Base-by-base conservation (phyloP, 30 jellyfish, hydroid and myxozoan species). In the Nemopilema nomurai region DNA sequence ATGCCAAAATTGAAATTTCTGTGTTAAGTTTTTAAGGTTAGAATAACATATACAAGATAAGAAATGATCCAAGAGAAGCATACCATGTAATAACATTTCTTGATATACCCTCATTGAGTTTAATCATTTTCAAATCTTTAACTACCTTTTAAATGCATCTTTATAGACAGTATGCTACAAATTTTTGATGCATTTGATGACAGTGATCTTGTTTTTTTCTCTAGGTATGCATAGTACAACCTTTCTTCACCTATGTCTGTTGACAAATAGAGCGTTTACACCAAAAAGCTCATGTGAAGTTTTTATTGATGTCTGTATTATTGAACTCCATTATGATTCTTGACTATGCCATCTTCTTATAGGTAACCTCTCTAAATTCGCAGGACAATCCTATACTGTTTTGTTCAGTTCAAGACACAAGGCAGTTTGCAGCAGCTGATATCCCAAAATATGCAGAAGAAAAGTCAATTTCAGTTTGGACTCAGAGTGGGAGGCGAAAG, bases 401-500 rank as follows among this genome's bases (percentile, higher is more conserved):
- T 41, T 84, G 93, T 50, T 76, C 95, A 52, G 75, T 86, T 23
- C 95, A 86, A 31, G 95, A 86, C 70, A 51, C 81, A 3, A 80
- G 81, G 1, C 26, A 31, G 17, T 28, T 69, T 51, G 25, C 77
- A 4, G 22, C 33, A 63, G 27, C n/a, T 4, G 97, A 91, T 63
- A 57, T 75, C 41, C 84, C 73, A 33, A 78, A 68, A 26, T 93
- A 93, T 74, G 90, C 94, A 8, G 97, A 93, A 50, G 97, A 93
- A 71, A 84, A 83, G 24, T 77, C 94, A 23, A 63, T 88, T 4
- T 93, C 98, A 8, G 91, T 93, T 19, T 93, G 98, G 98, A 83
- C 97, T 23, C 89, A 81, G 25, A 76, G 98, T 79, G 98, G 98
- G 3, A 52, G 98, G 49, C 78, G 82, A 75, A 93, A 89, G 94